Evolutionary conservation across 2,113 vertebrate genomes (phyloP).

Genomic region (Alectura lathami): DNA sequence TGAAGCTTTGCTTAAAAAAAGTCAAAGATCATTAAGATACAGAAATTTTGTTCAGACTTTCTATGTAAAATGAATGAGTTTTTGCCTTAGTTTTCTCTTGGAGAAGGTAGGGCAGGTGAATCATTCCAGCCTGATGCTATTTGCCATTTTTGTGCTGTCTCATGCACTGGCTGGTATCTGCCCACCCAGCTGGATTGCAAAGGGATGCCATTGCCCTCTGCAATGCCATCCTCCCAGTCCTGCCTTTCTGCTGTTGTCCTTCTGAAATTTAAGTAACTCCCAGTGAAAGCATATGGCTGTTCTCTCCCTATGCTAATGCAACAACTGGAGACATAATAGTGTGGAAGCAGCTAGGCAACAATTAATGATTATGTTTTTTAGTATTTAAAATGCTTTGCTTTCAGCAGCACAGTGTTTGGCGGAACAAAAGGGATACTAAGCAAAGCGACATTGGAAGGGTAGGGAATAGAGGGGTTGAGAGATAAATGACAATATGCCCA

Average conservation of each 20-base stretch:
- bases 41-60: neutral
- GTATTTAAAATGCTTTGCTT: conserved; percentile 30
- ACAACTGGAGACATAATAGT: neutral
- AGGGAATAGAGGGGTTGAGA: conserved; percentile 45
- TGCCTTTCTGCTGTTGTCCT: neutral
- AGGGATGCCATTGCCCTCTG: neutral
- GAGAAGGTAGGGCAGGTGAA: neutral
- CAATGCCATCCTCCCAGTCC: neutral
- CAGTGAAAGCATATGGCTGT: neutral
- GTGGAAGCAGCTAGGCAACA: neutral
- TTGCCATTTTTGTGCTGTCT: neutral
- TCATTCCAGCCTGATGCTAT: neutral
- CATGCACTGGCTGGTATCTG: neutral
- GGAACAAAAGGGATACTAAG: conserved; percentile 53
- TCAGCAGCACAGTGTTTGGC: conserved; percentile 19
- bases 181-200: neutral
- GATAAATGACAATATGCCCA: conserved; percentile 69
- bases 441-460: conserved; percentile 10
- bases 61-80: neutral
- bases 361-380: neutral
- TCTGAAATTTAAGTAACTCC: neutral
- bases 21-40: neutral
- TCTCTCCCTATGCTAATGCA: neutral
- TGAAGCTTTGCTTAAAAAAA: neutral
- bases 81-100: neutral